Conservation (phyloP, 2,888 invertebrate genomes). For the Lasioglossum vierecki region DNA sequence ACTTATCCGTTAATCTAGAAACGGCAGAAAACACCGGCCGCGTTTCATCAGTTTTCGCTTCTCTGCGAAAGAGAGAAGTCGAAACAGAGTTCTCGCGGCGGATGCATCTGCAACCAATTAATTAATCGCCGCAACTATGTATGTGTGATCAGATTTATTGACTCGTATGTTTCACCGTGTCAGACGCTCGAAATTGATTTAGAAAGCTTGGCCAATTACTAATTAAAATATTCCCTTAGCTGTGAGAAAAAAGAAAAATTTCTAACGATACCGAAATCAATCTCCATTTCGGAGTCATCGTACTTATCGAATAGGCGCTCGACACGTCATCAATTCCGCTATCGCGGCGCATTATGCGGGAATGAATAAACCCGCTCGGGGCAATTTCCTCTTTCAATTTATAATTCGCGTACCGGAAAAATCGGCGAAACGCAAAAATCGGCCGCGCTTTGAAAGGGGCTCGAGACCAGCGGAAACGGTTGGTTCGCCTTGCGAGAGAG, state of each 20-base stretch:
- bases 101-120: conserved; percentile 37
- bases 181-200: neutral
- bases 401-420: conserved; percentile 5
- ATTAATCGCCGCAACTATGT: conserved; percentile 16
- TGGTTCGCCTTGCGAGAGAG: conserved; percentile 39
- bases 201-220: neutral
- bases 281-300: neutral
- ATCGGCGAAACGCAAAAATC: conserved; percentile 4
- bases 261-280: neutral
- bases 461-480: conserved; percentile 25
- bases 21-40: neutral
- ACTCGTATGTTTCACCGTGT: no score
- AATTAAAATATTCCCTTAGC: no score
- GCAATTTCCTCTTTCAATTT: conserved; percentile 20
- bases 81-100: neutral
- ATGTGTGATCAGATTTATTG: conserved; percentile 11
- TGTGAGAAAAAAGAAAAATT: no score
- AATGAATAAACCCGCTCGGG: neutral
- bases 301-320: neutral
- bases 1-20: conserved; percentile 31
- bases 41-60: conserved; percentile 34
- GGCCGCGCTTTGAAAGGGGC: conserved; percentile 1
- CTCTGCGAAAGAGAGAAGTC: conserved; percentile 34
- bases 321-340: conserved; percentile 10
- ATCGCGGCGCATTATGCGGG: neutral